phyloP scores from a whole-genome alignment of 2,888 invertebrate species.

The Torymus auratus region DNA sequence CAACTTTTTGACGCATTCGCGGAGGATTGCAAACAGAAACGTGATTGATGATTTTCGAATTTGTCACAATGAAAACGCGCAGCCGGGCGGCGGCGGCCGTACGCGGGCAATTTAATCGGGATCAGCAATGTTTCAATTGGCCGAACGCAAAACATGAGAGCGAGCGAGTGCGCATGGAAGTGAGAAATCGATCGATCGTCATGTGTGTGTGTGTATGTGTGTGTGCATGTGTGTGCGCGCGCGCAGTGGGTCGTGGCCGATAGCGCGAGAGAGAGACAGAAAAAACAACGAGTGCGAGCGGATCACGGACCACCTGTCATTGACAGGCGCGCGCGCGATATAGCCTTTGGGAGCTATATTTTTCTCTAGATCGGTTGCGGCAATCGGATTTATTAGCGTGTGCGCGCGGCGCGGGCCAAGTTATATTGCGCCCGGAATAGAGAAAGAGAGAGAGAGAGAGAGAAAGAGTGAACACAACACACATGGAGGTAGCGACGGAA shows the following conservation, averaged over 20 bases:
- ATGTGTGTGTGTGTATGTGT: not conserved
- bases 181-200: slow-evolving; percentile 49
- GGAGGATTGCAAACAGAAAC: slow-evolving; percentile 32
- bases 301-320: slow-evolving; percentile 54
- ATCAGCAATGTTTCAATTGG: slow-evolving; percentile 55
- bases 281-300: not conserved
- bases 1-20: slow-evolving; percentile 36
- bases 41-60: slow-evolving; percentile 57
- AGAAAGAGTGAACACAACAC: slow-evolving; percentile 18
- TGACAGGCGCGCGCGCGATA: slow-evolving; percentile 46
- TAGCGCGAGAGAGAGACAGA: slow-evolving; percentile 34
- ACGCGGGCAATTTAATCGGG: slow-evolving; percentile 51
- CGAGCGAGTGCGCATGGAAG: slow-evolving; percentile 12
- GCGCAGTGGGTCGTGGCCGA: slow-evolving; percentile 52
- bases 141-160: slow-evolving; percentile 47
- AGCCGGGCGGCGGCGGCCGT: not conserved
- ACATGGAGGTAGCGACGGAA: slow-evolving; percentile 11
- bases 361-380: slow-evolving; percentile 50
- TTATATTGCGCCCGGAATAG: slow-evolving; percentile 46
- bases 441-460: slow-evolving; percentile 12
- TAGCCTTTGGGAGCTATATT: slow-evolving; percentile 48
- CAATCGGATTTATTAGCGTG: slow-evolving; percentile 56
- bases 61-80: slow-evolving; percentile 48
- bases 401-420: slow-evolving; percentile 39
- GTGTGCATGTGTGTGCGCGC: not conserved